A percentile compares a stretch with the other conserved stretches of the same genome.
These are phyloP conservation scores for Siphonodentalium dalli DNA, from an alignment of 2,888 invertebrate genomes.

Conservation along the genomic window DNA sequence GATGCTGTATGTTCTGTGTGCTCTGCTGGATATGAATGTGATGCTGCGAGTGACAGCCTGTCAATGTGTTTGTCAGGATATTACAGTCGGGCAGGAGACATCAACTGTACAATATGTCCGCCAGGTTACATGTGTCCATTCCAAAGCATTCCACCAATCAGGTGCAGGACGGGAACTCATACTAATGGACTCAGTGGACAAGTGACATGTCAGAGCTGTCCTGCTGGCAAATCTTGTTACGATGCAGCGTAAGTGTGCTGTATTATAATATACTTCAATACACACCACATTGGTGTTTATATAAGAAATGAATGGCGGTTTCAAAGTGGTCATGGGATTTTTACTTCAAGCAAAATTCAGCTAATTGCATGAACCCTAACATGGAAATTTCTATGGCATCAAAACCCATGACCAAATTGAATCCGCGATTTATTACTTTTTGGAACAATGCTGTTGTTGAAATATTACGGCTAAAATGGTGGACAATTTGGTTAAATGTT, in stretches of 20 bases:
- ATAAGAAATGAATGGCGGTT: too few relatives aligned
- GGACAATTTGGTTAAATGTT: too few relatives aligned
- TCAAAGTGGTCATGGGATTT: too few relatives aligned
- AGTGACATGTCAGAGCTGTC: slow-evolving; percentile 47
- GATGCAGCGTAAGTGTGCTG: slow-evolving; percentile 30
- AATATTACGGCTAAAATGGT: too few relatives aligned
- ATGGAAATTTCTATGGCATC: too few relatives aligned
- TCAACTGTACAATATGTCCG: slow-evolving; percentile 47
- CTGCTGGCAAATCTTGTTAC: slow-evolving; percentile 48
- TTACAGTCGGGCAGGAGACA: slow-evolving; percentile 49
- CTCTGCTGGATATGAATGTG: slow-evolving; percentile 48
- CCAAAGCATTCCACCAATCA: slow-evolving; percentile 34
- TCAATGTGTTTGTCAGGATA: slow-evolving; percentile 41
- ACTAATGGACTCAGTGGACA: slow-evolving; percentile 38
- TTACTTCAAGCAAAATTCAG: too few relatives aligned
- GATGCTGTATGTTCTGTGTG: slow-evolving; percentile 37
- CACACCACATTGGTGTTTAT: too few relatives aligned
- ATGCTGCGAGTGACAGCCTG: slow-evolving; percentile 27
- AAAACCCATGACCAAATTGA: too few relatives aligned
- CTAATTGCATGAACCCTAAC: too few relatives aligned
- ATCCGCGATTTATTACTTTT: too few relatives aligned
- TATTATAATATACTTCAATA: too few relatives aligned
- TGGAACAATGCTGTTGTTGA: too few relatives aligned
- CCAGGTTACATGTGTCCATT: slow-evolving; percentile 47
- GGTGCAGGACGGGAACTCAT: slow-evolving; percentile 47